Evolutionary conservation across 2,797 vertebrate species (phyloP), one percentile per base, ranked within the genome.

Genomic region (Pelodytes ibericus): DNA sequence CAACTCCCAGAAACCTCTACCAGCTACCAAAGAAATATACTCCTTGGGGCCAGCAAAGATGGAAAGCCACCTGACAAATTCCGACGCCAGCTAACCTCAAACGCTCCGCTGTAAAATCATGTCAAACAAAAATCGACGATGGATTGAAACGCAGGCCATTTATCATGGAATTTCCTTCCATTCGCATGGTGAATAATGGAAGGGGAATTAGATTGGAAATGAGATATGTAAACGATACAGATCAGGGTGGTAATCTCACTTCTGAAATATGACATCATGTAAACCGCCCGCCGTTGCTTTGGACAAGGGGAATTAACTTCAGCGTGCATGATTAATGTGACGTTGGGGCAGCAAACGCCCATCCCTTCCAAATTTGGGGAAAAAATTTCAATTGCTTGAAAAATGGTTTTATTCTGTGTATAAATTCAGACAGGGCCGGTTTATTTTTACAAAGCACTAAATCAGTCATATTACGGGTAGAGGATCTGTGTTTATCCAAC

Each of bases 351-450:
- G 7, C 39, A 9, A 26, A 33, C 39, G 9, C 16, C 15, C 9
- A 13, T 44, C 13, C 10, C 27, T 67, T 31, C 72, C 72, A 58
- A 59, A 47, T 74, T 59, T 67, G 63, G 72, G 63, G 59, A 27
- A 60, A 66, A 41, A n/a, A 26, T 3, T n/a, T 16, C 3, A 24
- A 39, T 26, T 36, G 3, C 5, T 49, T 27, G 3, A 67, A 31
- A 60, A 24, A 44, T 41, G 62, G 60, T 74, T 9, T 66, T 58
- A 25, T 66, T 44, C 25, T 44, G 41, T 44, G 18, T 16, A 16
- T 3, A 44, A 16, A 44, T 3, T n/a, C n/a, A n/a, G n/a, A n/a
- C n/a, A n/a, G n/a, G n/a, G n/a, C n/a, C n/a, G n/a, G n/a, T n/a
- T n/a, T n/a, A n/a, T n/a, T 39, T 13, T 1, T 13, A 39, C 36